These are phyloP conservation scores for Lineus longissimus DNA, from an alignment of 1,140 invertebrate genomes.

Conservation along the genomic window DNA sequence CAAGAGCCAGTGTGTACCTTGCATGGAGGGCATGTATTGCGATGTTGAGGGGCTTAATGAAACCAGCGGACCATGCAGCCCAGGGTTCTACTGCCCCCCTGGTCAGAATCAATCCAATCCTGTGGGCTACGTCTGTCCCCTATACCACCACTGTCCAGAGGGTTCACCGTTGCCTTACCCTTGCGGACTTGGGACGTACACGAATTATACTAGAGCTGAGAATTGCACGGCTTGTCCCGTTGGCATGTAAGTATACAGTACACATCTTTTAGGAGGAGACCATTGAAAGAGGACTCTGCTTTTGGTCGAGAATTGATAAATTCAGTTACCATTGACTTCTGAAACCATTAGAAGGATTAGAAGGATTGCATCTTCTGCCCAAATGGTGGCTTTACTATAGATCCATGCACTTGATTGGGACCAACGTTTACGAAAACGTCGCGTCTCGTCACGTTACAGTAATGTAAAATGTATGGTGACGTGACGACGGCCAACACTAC, in stretches of 20 bases:
- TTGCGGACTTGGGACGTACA: conserved; percentile 44
- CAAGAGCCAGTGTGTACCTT: conserved; percentile 29
- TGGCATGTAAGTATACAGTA: conserved; percentile 28
- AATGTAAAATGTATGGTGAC: no score
- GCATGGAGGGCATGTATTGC: conserved; percentile 38
- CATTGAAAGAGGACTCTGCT: no score
- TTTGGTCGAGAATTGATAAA: no score
- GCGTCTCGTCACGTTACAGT: no score
- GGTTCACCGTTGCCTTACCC: conserved; percentile 34
- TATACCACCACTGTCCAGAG: conserved; percentile 39
- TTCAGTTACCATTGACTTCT: no score
- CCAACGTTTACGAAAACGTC: no score
- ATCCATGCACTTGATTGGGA: no score
- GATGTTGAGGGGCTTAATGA: conserved; percentile 31
- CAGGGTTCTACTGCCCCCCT: conserved; percentile 42
- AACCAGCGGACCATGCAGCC: conserved; percentile 36
- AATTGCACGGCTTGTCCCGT: conserved; percentile 40
- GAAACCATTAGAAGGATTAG: no score
- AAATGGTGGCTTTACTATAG: no score
- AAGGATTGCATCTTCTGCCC: no score
- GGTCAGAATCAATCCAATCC: conserved; percentile 39
- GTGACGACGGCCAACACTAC: no score
- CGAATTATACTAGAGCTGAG: conserved; percentile 41
- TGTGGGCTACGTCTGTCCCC: conserved; percentile 27
- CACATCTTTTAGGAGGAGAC: no score